These are phyloP conservation scores for Danaus chrysippus DNA, from an alignment of 2,888 invertebrate genomes.

Conservation along the genomic window DNA sequence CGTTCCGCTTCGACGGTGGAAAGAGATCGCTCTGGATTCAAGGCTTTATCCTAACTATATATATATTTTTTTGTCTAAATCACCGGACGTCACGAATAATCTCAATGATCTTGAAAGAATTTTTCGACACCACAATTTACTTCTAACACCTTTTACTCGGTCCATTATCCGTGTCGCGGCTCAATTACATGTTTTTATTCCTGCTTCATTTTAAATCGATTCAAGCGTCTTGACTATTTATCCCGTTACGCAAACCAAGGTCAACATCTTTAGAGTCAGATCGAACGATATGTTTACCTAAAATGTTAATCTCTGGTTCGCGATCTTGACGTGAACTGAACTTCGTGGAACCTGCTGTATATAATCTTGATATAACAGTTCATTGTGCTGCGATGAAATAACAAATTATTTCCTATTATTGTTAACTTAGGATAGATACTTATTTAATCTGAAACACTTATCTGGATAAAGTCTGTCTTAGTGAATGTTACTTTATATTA, in stretches of 20 bases:
- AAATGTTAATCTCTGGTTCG: constrained; percentile 55
- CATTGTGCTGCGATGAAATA: constrained; percentile 34
- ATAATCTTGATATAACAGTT: constrained; percentile 38
- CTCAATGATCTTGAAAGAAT: constrained; percentile 64
- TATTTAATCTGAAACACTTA: too few species aligned
- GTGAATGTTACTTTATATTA: too few species aligned
- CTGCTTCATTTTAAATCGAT: constrained; percentile 29
- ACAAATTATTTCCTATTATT: constrained; percentile 18
- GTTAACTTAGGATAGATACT: constrained; percentile 15
- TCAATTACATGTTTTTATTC: constrained; percentile 32
- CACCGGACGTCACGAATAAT: constrained; percentile 70
- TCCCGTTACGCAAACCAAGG: constrained; percentile 39
- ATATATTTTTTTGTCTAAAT: constrained; percentile 44
- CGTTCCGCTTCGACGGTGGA: constrained; percentile 32
- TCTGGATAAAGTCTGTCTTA: too few species aligned
- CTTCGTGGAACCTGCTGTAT: constrained; percentile 52
- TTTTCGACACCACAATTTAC: constrained; percentile 32
- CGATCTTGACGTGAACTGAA: constrained; percentile 62
- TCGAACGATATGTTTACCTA: constrained; percentile 60
- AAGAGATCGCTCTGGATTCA: constrained; percentile 50
- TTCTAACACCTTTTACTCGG: constrained; percentile 29
- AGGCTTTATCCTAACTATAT: constrained; percentile 47
- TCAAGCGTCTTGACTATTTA: constrained; percentile 18
- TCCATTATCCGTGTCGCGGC: constrained; percentile 30
- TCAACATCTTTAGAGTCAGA: constrained; percentile 38